phyloP scores from a whole-genome alignment of 2,888 invertebrate species.

The Pachliopta kotzebuea region DNA sequence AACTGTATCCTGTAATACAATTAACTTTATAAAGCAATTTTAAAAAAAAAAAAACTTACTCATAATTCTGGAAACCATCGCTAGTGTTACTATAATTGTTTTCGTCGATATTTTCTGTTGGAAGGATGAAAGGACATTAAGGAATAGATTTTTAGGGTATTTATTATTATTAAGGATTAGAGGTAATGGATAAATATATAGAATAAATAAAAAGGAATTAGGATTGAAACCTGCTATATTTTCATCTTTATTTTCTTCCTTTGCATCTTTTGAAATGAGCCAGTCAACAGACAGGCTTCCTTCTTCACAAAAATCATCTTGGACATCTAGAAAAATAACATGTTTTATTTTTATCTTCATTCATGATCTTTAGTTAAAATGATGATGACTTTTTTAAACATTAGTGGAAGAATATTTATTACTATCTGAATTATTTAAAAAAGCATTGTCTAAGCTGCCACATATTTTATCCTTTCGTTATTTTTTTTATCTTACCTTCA shows the following conservation, averaged over 20 bases:
- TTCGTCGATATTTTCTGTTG: constrained; percentile 32
- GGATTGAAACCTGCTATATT: constrained; percentile 48
- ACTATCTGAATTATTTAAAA: neutral
- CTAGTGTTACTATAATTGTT: constrained; percentile 27
- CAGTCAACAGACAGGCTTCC: constrained; percentile 63
- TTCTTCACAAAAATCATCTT: constrained; percentile 61
- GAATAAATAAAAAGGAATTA: constrained; percentile 28
- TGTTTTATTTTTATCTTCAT: neutral
- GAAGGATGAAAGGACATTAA: constrained; percentile 35
- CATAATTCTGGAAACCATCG: constrained; percentile 29
- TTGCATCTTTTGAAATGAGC: constrained; percentile 45
- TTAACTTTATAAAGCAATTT: too few relatives aligned
- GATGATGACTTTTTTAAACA: neutral
- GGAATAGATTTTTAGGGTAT: constrained; percentile 32
- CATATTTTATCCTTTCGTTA: neutral
- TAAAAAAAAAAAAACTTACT: too few relatives aligned
- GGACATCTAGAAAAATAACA: constrained; percentile 43
- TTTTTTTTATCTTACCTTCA: constrained; percentile 48
- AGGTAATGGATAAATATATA: constrained; percentile 29
- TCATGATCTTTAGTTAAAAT: neutral
- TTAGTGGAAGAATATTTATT: neutral
- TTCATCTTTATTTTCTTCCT: constrained; percentile 34
- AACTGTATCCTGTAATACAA: too few relatives aligned
- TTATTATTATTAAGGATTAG: constrained; percentile 29
- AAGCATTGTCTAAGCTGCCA: too few relatives aligned